phyloP scores from a whole-genome alignment of 1,140 invertebrate species.

The Lepidurus arcticus region DNA sequence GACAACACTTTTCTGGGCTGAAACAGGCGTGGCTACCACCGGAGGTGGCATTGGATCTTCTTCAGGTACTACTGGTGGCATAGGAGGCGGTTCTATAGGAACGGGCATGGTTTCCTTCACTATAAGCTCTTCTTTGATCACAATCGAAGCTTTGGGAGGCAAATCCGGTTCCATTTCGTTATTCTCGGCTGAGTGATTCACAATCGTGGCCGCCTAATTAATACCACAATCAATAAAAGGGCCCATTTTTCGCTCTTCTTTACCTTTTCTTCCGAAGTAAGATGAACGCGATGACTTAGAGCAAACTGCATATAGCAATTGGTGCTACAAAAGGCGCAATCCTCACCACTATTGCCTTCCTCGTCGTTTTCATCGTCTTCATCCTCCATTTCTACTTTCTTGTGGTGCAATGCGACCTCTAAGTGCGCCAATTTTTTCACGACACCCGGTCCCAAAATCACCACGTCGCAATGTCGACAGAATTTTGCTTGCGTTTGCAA shows the following conservation, averaged over 20 bases:
- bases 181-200: constrained; percentile 17
- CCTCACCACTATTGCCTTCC: constrained; percentile 54
- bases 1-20: neutral
- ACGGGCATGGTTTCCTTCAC: neutral
- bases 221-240: neutral
- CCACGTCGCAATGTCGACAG: constrained; percentile 84
- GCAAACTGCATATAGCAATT: constrained; percentile 78
- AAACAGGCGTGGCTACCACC: neutral
- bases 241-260: neutral
- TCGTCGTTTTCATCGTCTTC: constrained; percentile 48
- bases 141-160: neutral
- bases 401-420: constrained; percentile 42
- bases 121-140: constrained; percentile 25
- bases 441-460: constrained; percentile 71
- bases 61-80: constrained; percentile 23
- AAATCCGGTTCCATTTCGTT: neutral
- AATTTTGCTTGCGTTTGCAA: constrained; percentile 74
- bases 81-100: neutral
- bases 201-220: constrained; percentile 20
- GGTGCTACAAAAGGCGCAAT: constrained; percentile 75
- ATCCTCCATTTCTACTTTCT: neutral
- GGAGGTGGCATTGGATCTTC: constrained; percentile 14
- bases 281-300: constrained; percentile 54
- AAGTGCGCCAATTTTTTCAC: constrained; percentile 74
- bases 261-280: constrained; percentile 42